Conservation (phyloP, 2,113 vertebrate genomes). For the Procapra przewalskii region DNA sequence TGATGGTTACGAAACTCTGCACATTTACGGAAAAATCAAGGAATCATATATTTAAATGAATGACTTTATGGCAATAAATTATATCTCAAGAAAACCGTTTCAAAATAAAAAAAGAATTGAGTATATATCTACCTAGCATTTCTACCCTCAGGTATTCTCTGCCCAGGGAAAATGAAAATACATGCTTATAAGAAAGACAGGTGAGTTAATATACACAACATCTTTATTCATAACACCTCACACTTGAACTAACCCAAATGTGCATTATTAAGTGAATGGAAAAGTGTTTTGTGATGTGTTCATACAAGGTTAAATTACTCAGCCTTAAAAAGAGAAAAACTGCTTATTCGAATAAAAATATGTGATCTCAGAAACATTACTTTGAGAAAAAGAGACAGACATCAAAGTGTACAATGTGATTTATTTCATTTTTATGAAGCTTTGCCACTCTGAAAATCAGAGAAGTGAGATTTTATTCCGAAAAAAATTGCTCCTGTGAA, state of each 20-base stretch:
- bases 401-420: neutral
- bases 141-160: neutral
- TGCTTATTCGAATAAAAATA: neutral
- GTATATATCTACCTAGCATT: neutral
- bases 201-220: neutral
- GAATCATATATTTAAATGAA: neutral
- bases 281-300: neutral
- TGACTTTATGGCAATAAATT: neutral
- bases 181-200: neutral
- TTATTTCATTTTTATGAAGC: neutral
- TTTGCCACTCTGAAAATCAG: neutral
- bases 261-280: neutral
- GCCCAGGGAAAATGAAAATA: neutral
- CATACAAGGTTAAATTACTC: neutral
- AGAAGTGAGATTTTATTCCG: neutral
- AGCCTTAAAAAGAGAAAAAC: neutral
- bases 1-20: neutral
- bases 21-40: neutral
- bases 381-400: neutral
- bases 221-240: neutral
- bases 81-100: neutral
- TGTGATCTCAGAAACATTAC: neutral
- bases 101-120: neutral
- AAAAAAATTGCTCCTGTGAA: fast-evolving
- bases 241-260: neutral